Evolutionary conservation across 2,797 vertebrate genomes (phyloP).

Genomic region (Austrolebias charrua): DNA sequence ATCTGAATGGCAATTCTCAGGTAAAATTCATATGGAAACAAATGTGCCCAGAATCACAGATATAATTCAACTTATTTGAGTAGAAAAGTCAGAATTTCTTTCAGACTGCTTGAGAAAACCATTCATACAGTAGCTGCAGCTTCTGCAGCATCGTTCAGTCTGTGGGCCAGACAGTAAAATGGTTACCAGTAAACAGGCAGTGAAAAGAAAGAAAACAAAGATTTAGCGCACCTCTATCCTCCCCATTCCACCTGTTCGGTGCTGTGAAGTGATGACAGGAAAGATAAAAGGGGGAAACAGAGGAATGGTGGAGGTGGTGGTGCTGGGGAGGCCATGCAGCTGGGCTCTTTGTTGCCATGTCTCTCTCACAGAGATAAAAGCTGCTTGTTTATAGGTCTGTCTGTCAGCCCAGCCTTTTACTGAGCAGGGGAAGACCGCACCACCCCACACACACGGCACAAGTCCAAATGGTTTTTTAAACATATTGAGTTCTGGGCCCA

Average conservation of each 20-base stretch:
- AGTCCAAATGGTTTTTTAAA: conserved; percentile 64
- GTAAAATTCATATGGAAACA: background rate
- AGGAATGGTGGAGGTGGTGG: conserved; percentile 38
- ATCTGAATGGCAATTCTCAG: background rate
- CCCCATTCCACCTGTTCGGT: conserved; percentile 35
- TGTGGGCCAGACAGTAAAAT: conserved; percentile 18
- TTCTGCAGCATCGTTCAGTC: conserved; percentile 18
- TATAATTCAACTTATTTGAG: conserved; percentile 6
- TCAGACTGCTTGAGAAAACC: conserved; percentile 22
- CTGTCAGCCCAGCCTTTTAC: conserved; percentile 63
- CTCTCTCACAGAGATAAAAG: conserved; percentile 76
- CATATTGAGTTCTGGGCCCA: conserved; percentile 37
- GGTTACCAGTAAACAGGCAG: conserved; percentile 25
- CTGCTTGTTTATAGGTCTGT: conserved; percentile 74
- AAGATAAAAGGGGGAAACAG: conserved; percentile 73
- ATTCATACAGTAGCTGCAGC: conserved; percentile 13
- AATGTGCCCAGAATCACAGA: background rate
- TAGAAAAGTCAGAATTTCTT: conserved; percentile 16
- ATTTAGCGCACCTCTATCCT: conserved; percentile 45
- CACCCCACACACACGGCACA: conserved; percentile 48
- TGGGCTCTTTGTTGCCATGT: conserved; percentile 75
- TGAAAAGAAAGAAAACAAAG: conserved; percentile 33
- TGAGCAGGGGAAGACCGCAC: conserved; percentile 44
- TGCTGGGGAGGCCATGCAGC: conserved; percentile 54
- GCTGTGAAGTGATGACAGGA: conserved; percentile 62